Evolutionary conservation across 2,113 vertebrate species (phyloP), one percentile per base, ranked within the genome.

Genomic region (Labeo catla): DNA sequence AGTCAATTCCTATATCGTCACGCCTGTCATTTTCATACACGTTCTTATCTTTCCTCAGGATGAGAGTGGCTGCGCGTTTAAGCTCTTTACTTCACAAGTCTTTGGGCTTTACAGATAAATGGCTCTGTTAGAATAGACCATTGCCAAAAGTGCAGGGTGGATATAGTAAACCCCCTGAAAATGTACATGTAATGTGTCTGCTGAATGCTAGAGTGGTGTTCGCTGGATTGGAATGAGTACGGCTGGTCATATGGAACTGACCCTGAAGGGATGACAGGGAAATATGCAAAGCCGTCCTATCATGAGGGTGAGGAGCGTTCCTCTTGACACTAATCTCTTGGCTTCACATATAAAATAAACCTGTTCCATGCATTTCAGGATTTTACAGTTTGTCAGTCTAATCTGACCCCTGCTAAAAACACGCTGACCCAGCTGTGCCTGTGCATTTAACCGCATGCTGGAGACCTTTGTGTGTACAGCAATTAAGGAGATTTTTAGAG

Each of bases 221-320:
- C 15, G n/a, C 34, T 78, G 47, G 78, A 70, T 45, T 57, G 65
- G 39, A 79, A 80, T 52, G 61, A 77, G 28, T 39, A 36, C 15
- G 10, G 45, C n/a, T 65, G 59, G 79, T 81, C 63, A 52, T 36
- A 52, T 61, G 70, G 77, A 74, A n/a, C 84, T 76, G 54, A 81
- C 61, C 59, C 52, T 68, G 39, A 85, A 77, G 73, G 81, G 50
- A 47, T 81, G 54, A 84, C 66, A 59, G 65, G 70, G 66, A 87
- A 89, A 90, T 89, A 89, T 90, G 86, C 88, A 89, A 89, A 89
- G 86, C n/a, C 63, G 23, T 68, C 81, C 50, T 59, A 84, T 74
- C 54, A n/a, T 21, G 72, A 81, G 84, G 16, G 74, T 81, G 76
- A 82, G 84, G 66, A 83, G 50, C 65, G 76, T 77, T 86, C 76